Base-by-base conservation (phyloP, 2,113 vertebrate genomes). In the Arenaria interpres region DNA sequence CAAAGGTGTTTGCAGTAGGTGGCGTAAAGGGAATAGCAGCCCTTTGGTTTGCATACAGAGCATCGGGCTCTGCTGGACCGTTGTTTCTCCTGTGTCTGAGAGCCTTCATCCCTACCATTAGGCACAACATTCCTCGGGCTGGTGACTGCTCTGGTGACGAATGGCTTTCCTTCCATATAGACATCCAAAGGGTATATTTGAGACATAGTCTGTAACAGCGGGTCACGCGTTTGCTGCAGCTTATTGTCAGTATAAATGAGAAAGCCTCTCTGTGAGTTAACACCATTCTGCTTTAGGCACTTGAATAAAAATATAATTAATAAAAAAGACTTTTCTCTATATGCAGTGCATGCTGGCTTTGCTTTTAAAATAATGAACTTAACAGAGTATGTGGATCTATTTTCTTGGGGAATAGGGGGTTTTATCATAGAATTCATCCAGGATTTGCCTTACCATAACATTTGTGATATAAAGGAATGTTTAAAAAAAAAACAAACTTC, bases 361-460 rank as follows among this genome's bases (percentile, higher is more conserved):
- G 98, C 98, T 98, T 98, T 98, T 95, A 96, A 97, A 98, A 97
- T 86, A 56, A 96, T 89, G 76, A 97, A 97, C 90, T 96, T 95
- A 97, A 96, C 97, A 97, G 96, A 98, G 97, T 97, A 98, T 28
- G 94, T 97, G 87, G 93, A 96, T 98, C 98, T 98, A 97, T 98
- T 98, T 98, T 98, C 98, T 98, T 27, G 97, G 95, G 95, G 86
- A 98, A 95, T 78, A 96, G 97, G 82, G 96, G 84, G 96, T 98
- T 98, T 98, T 98, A 97, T 97, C 95, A 96, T 89, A 97, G 11
- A 54, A 97, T 91, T 97, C 98, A 98, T 98, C 97, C 96, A 97
- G 93, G 96, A 97, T 97, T 98, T 98, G 97, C 98, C 97, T 98
- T 98, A 98, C 96, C 96, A 95, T 97, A 95, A 98, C 98, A 97